These are phyloP conservation scores for Papilio elwesi DNA, from an alignment of 2,888 invertebrate genomes.

Conservation along the genomic window DNA sequence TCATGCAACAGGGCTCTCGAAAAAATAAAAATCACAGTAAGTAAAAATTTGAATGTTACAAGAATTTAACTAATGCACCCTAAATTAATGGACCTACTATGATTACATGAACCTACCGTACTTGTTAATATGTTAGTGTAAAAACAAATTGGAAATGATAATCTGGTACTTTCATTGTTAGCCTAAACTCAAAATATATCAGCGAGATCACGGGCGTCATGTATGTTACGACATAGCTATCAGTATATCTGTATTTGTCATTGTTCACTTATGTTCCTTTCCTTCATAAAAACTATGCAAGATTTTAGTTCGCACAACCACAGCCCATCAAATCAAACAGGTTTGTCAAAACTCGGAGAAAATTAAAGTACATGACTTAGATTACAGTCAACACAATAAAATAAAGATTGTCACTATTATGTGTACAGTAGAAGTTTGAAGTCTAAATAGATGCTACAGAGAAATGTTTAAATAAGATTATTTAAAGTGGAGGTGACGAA, in stretches of 20 bases:
- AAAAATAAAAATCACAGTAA: conserved; percentile 42
- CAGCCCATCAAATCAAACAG: too few species aligned
- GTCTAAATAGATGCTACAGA: neutral
- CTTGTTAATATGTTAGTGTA: neutral
- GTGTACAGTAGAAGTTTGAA: neutral
- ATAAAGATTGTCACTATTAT: neutral
- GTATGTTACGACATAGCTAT: neutral
- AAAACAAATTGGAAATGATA: neutral
- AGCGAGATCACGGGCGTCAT: too few species aligned
- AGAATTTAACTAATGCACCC: conserved; percentile 35
- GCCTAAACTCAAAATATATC: neutral
- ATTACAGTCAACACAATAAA: neutral
- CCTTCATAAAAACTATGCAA: too few species aligned
- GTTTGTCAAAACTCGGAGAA: neutral
- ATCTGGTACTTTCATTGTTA: conserved; percentile 4
- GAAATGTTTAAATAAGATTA: neutral
- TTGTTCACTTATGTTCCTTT: neutral
- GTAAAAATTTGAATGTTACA: conserved; percentile 40
- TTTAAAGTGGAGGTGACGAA: neutral
- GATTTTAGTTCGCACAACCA: too few species aligned
- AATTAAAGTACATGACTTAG: neutral
- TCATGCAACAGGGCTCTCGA: conserved; percentile 29
- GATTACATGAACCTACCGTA: conserved; percentile 10
- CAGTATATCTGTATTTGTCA: neutral
- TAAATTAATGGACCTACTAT: conserved; percentile 36